These are phyloP conservation scores for Drosophila siamana DNA, from an alignment of 2,888 invertebrate genomes.

Conservation along the genomic window DNA sequence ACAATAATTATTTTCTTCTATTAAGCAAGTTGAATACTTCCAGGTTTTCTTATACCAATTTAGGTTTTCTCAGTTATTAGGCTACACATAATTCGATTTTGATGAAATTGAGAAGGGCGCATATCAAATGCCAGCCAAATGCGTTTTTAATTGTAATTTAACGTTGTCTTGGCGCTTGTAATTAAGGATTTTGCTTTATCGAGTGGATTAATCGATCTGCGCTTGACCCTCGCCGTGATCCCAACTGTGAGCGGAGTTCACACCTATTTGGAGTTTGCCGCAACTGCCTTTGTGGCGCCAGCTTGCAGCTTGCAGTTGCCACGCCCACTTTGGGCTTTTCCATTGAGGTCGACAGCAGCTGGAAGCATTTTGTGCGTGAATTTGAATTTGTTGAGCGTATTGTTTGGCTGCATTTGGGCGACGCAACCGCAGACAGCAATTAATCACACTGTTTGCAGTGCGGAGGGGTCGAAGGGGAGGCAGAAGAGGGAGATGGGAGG, in stretches of 20 bases:
- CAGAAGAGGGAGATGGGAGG: too few species aligned
- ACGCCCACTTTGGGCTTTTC: not conserved
- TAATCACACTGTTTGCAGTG: conserved; percentile 52
- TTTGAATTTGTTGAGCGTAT: conserved; percentile 37
- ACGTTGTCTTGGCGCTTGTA: not conserved
- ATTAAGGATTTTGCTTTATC: not conserved
- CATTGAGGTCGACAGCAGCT: conserved; percentile 20
- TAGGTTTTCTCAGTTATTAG: too few species aligned
- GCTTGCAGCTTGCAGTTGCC: conserved; percentile 21
- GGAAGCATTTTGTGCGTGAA: conserved; percentile 15
- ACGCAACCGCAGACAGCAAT: conserved; percentile 61
- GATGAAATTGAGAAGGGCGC: not conserved
- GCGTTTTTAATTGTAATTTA: conserved; percentile 20
- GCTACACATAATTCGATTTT: too few species aligned
- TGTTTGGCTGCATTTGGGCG: conserved; percentile 26
- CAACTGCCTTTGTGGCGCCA: not conserved
- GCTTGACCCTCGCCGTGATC: not conserved
- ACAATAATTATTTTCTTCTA: too few species aligned
- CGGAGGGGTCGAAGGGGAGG: too few species aligned
- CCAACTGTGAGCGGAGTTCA: not conserved
- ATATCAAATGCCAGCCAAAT: conserved; percentile 3
- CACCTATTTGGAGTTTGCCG: not conserved
- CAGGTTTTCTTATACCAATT: too few species aligned
- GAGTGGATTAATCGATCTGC: conserved; percentile 8
- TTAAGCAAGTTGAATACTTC: too few species aligned